phyloP scores from a whole-genome alignment of 2,888 invertebrate species.

The Ophonus ardosiacus region DNA sequence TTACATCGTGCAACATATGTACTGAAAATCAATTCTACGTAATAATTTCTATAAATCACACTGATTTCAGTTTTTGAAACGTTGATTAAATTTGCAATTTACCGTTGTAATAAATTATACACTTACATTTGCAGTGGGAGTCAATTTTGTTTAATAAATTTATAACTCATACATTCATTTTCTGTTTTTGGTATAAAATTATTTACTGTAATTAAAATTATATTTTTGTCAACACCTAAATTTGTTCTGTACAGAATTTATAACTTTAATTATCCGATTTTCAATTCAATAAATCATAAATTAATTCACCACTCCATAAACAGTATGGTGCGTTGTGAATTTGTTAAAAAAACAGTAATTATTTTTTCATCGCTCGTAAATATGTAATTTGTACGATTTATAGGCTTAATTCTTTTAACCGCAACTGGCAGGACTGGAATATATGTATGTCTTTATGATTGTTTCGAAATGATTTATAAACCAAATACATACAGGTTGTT shows the following conservation, averaged over 20 bases:
- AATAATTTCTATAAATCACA: constrained; percentile 32
- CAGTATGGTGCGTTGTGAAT: neutral
- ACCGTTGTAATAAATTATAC: neutral
- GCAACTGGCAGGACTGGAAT: neutral
- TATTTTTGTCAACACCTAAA: constrained; percentile 14
- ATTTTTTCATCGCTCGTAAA: neutral
- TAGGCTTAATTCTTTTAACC: neutral
- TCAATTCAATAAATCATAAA: neutral
- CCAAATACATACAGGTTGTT: neutral
- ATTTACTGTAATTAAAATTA: neutral
- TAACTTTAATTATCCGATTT: constrained; percentile 1
- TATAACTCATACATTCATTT: constrained; percentile 7
- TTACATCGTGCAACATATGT: constrained; percentile 14
- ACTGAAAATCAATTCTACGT: constrained; percentile 23
- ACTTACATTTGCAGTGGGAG: constrained; percentile 7
- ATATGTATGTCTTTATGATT: neutral
- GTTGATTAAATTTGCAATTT: constrained; percentile 33
- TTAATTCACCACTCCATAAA: neutral
- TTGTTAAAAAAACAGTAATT: neutral
- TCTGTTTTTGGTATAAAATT: neutral
- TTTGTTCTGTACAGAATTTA: constrained; percentile 6
- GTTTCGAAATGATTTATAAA: neutral
- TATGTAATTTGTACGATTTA: constrained; percentile 11
- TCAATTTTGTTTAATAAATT: constrained; percentile 6
- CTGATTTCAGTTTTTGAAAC: neutral